Evolutionary conservation across 2,797 vertebrate species (phyloP), one percentile per base, ranked within the genome.

Genomic region (Ctenopoma kingsleyae): DNA sequence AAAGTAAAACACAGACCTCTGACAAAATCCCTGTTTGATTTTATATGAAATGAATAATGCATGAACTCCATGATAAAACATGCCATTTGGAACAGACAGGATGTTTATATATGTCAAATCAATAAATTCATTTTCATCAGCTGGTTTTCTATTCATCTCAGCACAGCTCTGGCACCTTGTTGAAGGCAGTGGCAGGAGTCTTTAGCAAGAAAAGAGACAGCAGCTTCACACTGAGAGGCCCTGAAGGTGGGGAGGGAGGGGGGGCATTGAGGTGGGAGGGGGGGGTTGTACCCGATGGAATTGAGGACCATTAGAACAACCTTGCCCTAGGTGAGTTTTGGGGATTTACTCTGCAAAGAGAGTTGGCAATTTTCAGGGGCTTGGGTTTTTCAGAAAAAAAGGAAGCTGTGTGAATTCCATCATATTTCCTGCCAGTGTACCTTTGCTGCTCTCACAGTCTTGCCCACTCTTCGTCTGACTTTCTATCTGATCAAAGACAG

Each of bases 311-410:
- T 86, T 86, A 86, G 75, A 90, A 86, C 83, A 89, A 87, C 84
- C 89, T 87, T 85, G 88, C 87, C 87, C 83, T 80, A 46, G 86
- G 85, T 92, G 83, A 81, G 86, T 90, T 91, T 78, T 36, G 69
- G 78, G 83, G 87, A 87, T 91, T 92, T 90, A 82, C 82, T 89
- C 74, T 76, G 89, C 83, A 91, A 87, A 85, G 83, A 85, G 78
- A 87, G 78, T 77, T 83, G 77, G 78, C 74, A 87, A 87, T 87
- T 91, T 91, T 68, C 75, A 82, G 83, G 67, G 70, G 78, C 60
- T 83, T 55, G 51, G 60, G 70, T 67, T 85, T 84, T 83, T 50
- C 38, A 71, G 52, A 27, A 2, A 25, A 46, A 67, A 48, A 69
- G 81, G 68, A 73, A 70, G 80, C 67, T 61, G 71, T 71, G 80